Evolutionary conservation across 1,140 invertebrate genomes (phyloP), one percentile per base, ranked within the genome.

Genomic region (Euwallacea similis): DNA sequence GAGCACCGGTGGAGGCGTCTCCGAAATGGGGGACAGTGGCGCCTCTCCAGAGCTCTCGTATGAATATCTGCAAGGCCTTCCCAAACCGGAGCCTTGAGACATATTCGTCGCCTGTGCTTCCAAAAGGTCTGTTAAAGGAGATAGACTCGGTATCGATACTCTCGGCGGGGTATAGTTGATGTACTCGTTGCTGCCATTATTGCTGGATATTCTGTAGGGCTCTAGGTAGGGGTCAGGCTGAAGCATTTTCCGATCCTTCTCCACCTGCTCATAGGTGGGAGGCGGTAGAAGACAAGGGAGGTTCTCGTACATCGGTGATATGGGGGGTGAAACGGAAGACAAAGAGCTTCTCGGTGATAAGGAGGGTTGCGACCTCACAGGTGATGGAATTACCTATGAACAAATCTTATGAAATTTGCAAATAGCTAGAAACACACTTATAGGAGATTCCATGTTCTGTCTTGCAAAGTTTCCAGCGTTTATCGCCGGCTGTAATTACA

Each of bases 321-420:
- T 87, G 0, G 92, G 91, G n/a, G 94, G 93, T 76, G 91, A 91
- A 42, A 94, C 91, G 59, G 93, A 94, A 9, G 93, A 94, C 9
- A 95, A 80, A 69, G 93, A 94, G 77, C 93, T 95, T 73, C 92
- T 85, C 0, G 93, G 92, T 4, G 92, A 94, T 7, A 94, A 78
- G 41, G 89, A 91, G 0, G 88, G 86, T 82, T 90, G 87, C 0
- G 88, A 88, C 68, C 85, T 80, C 4, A 84, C 84, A 3, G 88
- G 83, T n/a, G 86, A 86, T 0, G 87, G 82, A 58, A 87, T 86
- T 58, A 50, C 46, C 46, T 50, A 50, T 33, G 6, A 50, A 2
- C 2, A 7, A 50, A 50, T 50, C 9, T 50, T 50, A 50, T 50
- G 9, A 4, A 50, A 13, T 50, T 33, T 33, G 21, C 4, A 33